Evolutionary conservation across 1,140 invertebrate species (phyloP).

Genomic region (Drosophila quadrilineata): DNA sequence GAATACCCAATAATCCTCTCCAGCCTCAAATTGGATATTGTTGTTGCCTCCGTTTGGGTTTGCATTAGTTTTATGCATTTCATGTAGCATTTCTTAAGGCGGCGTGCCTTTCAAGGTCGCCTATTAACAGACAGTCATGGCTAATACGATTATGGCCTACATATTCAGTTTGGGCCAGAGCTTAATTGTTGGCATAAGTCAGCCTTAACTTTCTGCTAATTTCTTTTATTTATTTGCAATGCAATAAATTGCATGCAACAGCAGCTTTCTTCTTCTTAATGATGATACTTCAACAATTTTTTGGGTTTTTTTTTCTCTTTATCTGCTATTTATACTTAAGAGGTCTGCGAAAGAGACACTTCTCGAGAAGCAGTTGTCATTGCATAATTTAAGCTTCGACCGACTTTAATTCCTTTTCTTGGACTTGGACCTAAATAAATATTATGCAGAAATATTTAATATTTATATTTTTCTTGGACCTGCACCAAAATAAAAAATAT

Average conservation of each 20-base stretch:
- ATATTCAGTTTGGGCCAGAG: conserved; percentile 40
- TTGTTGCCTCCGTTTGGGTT: neutral
- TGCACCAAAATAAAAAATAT: no score
- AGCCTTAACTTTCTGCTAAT: conserved; percentile 47
- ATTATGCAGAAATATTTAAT: no score
- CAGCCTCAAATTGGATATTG: neutral
- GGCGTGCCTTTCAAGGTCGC: conserved; percentile 56
- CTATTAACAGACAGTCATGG: conserved; percentile 4
- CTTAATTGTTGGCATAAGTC: conserved; percentile 58
- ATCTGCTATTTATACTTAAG: conserved; percentile 27
- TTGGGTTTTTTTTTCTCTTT: conserved; percentile 19
- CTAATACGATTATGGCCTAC: conserved; percentile 52
- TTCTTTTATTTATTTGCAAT: conserved; percentile 64
- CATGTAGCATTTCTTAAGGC: conserved; percentile 53
- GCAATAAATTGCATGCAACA: conserved; percentile 67
- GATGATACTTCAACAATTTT: conserved; percentile 23
- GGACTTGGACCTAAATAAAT: no score
- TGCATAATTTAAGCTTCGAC: conserved; percentile 47
- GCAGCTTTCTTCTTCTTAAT: conserved; percentile 61
- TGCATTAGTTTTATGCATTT: conserved; percentile 61
- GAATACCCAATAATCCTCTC: conserved; percentile 10
- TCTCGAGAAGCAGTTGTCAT: conserved; percentile 66
- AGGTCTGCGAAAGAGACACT: conserved; percentile 30
- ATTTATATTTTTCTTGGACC: no score
- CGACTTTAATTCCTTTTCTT: conserved; percentile 9